phyloP scores from a whole-genome alignment of 2,113 vertebrate genomes.

The Pygathrix nemaeus region DNA sequence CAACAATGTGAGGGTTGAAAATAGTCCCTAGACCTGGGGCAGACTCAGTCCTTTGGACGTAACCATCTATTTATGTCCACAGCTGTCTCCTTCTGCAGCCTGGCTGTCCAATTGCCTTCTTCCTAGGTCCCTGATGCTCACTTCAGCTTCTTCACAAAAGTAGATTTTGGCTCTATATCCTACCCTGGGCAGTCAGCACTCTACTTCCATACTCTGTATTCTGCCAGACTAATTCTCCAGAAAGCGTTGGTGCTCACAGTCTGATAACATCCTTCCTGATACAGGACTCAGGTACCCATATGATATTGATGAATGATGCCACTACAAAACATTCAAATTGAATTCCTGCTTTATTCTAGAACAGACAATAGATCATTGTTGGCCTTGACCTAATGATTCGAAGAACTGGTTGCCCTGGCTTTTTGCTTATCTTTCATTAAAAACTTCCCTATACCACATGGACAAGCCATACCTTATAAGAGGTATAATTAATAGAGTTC shows the following conservation, averaged over 20 bases:
- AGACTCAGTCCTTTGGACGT: not conserved
- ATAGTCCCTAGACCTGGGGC: not conserved
- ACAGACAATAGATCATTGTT: not conserved
- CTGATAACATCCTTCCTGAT: not conserved
- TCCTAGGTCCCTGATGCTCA: not conserved
- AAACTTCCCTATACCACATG: not conserved
- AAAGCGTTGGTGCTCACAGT: not conserved
- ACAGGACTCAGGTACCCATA: not conserved
- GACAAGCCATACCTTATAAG: not conserved
- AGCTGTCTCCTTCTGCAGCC: not conserved
- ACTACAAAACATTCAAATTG: not conserved
- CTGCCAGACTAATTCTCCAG: not conserved
- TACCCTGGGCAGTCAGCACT: fast-evolving
- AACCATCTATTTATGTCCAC: not conserved
- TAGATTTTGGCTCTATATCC: fast-evolving
- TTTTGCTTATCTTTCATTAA: not conserved
- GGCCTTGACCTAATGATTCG: not conserved
- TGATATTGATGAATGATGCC: not conserved
- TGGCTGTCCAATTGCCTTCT: not conserved
- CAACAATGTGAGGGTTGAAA: not conserved
- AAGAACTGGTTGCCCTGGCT: not conserved
- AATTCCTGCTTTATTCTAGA: not conserved
- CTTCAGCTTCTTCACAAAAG: not conserved
- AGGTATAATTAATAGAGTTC: not conserved
- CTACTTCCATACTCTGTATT: not conserved